Evolutionary conservation across 2,888 invertebrate genomes (phyloP), one percentile per base, ranked within the genome.

Genomic region (Brenthis daphne): DNA sequence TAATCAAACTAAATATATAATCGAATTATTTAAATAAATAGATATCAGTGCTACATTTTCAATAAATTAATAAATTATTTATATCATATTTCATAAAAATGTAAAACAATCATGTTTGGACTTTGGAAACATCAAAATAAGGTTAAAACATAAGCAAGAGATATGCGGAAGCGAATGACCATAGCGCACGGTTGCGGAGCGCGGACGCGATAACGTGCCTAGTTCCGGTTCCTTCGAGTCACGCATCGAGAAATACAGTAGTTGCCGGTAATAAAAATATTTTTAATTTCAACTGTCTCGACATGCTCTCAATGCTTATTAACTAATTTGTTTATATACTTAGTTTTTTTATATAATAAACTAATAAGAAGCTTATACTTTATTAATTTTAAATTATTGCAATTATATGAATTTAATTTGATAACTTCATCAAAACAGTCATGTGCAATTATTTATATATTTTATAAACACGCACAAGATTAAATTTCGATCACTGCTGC

Each of bases 221-320:
- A 77, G 78, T 82, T 84, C 85, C 84, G 83, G 80, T 83, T 82
- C 83, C 86, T 85, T 82, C 79, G 71, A 82, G 89, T 88, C 88
- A 90, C 89, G 89, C 88, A 86, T 82, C 81, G 79, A 79, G 77
- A 79, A 79, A 63, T 73, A 63, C 69, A 54, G 76, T 76, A 75
- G 73, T 14, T 73, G 33, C 64, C 58, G 73, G 37, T 43, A 11
- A 43, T 75, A 74, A 61, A 72, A 63, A 57, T 68, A 69, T 57
- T 55, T 50, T 29, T 20, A n/a, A 50, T 29, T 60, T n/a, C n/a
- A 47, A 71, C 37, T 64, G 48, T 58, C 57, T 13, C 24, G 14
- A 29, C 47, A 20, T 53, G n/a, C 2, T 53, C 3, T 51, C 50
- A 48, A 20, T 48, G 12, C 50, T 12, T 61, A 6, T 12, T 51